phyloP scores from a whole-genome alignment of 2,113 vertebrate species.

The Anolis sagrei region DNA sequence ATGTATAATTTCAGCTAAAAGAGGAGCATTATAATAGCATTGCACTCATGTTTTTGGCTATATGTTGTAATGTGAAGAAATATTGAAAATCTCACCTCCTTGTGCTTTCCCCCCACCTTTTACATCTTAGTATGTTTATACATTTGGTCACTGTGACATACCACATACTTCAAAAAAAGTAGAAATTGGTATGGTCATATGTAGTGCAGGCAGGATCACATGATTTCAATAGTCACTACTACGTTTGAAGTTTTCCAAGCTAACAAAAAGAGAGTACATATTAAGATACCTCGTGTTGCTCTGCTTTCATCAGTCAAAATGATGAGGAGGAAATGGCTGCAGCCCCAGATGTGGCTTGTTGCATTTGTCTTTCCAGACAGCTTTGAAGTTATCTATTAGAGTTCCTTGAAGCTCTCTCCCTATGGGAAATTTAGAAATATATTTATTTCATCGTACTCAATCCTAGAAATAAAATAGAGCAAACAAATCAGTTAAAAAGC shows the following conservation, averaged over 20 bases:
- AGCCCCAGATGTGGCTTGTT: constrained; percentile 41
- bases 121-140: constrained; percentile 30
- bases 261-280: constrained; percentile 18
- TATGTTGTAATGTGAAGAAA: not conserved
- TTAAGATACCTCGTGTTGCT: constrained; percentile 46
- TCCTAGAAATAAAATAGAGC: constrained; percentile 50
- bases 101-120: constrained; percentile 7
- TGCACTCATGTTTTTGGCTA: constrained; percentile 20
- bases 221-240: constrained; percentile 40
- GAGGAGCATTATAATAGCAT: constrained; percentile 30
- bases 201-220: constrained; percentile 31
- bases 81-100: constrained; percentile 2
- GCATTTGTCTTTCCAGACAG: constrained; percentile 49
- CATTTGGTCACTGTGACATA: constrained; percentile 24
- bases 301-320: constrained; percentile 59
- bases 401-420: constrained; percentile 45
- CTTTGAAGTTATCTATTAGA: constrained; percentile 63
- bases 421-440: constrained; percentile 50
- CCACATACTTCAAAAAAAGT: constrained; percentile 24
- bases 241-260: constrained; percentile 48
- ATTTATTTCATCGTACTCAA: constrained; percentile 44
- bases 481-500: constrained; percentile 42
- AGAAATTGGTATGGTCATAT: constrained; percentile 1
- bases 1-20: constrained; percentile 33
- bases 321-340: constrained; percentile 44